Evolutionary conservation across 2,888 invertebrate genomes (phyloP).

Genomic region (Argyresthia goedartella): DNA sequence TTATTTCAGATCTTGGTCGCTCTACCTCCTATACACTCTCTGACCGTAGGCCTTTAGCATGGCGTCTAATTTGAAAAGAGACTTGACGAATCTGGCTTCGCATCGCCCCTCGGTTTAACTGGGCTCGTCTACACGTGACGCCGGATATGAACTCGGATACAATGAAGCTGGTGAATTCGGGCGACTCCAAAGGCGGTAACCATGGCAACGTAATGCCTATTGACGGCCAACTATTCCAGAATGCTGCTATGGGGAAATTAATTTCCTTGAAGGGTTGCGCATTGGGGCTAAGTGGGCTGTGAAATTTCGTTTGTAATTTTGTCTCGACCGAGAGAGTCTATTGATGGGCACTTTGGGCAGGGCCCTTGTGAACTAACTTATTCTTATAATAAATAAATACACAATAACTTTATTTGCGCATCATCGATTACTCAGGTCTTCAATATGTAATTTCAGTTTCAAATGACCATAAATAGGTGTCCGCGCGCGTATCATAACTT

Average conservation of each 20-base stretch:
- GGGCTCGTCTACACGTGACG: slow-evolving; percentile 53
- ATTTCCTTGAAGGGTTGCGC: neutral
- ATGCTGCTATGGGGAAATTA: neutral
- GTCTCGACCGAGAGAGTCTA: no score
- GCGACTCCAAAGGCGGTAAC: slow-evolving; percentile 45
- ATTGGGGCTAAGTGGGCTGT: neutral
- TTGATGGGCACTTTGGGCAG: no score
- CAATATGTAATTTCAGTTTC: no score
- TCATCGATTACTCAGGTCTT: no score
- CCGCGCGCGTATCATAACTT: no score
- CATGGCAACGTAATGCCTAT: slow-evolving; percentile 39
- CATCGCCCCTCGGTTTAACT: slow-evolving; percentile 56
- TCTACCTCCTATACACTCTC: neutral
- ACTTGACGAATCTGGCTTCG: slow-evolving; percentile 67
- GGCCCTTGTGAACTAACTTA: no score
- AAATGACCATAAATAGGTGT: no score
- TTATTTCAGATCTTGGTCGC: no score
- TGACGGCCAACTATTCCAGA: neutral
- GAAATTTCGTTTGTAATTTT: no score
- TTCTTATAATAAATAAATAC: no score
- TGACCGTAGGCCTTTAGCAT: slow-evolving; percentile 29
- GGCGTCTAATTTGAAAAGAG: slow-evolving; percentile 63
- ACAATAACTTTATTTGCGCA: no score
- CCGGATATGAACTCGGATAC: slow-evolving; percentile 63
- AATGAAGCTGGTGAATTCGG: slow-evolving; percentile 43